Evolutionary conservation across 2,797 vertebrate species (phyloP), one percentile per base, ranked within the genome.

Genomic region (Astyanax mexicanus): DNA sequence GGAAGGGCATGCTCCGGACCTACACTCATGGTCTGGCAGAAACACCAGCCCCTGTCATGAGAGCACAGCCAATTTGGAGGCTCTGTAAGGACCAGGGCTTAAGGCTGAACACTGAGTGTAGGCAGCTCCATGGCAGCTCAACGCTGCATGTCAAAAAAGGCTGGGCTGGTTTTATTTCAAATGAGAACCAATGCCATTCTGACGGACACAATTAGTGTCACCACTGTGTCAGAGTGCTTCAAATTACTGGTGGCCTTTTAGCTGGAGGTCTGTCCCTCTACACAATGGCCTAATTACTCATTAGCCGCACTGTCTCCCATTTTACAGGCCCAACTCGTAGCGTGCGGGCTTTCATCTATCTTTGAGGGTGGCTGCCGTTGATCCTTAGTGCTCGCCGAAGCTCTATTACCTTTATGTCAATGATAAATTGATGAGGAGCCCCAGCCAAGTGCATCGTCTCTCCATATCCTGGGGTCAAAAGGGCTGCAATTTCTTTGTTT

Each of bases 141-240:
- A 84, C 83, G 84, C 67, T 79, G 85, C 87, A 87, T 85, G 77
- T 91, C 89, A 91, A 86, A 81, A n/a, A 72, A 88, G 84, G 84
- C 88, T 87, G 83, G 83, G 67, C 78, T 57, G 81, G 84, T 88
- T 89, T 87, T 86, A 86, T 87, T 92, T 87, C 73, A 87, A 89
- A 90, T 84, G 88, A 89, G 91, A 92, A 91, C 91, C 83, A 75
- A 85, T 84, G 80, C 75, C 72, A 40, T 77, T 84, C 86, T 80
- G 85, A 91, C 89, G 87, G 88, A 87, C 81, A 77, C 82, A 89
- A 87, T 88, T 91, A 88, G 89, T 92, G 90, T 91, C 90, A 91
- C 81, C 89, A 85, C 83, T 84, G 80, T 86, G 82, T 89, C 86
- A 78, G 75, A 84, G 83, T 88, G 87, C 80, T 85, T 87, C 87